Base-by-base conservation (phyloP, 2,888 invertebrate genomes). In the Eumacrocentrus americanus region DNA sequence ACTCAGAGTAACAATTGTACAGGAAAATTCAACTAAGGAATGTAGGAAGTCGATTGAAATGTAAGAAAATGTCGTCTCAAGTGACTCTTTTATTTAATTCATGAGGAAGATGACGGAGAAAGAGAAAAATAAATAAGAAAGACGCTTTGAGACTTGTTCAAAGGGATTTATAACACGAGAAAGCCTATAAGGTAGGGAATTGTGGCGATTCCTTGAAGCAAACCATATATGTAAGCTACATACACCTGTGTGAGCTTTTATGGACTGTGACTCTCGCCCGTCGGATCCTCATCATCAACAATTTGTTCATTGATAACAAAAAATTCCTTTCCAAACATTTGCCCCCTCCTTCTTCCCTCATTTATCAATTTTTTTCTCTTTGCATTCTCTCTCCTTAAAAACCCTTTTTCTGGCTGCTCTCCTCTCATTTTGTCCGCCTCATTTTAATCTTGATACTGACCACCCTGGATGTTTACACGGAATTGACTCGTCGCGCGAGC, bases 401-500 rank as follows among this genome's bases (percentile, higher is more conserved):
- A n/a, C n/a, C 4, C 9, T 29, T 29, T 9, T 4, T 29, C 29
- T 29, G 9, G 29, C 29, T 4, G 29, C 29, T 9, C 29, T 29
- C 9, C 9, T 29, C 29, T 9, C 29, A 6, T 4, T 29, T 4
- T 29, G 29, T 9, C 29, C 9, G 29, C 29, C 1, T 22, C 6
- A 4, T 12, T 46, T 25, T 25, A 11, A 29, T 9, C 5, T 29
- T 1, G 7, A 25, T 25, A 23, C 12, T 46, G 51, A 38, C 51
- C 51, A 51, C 51, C 51, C 62, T 52, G 58, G 65, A 62, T 38
- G 37, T 68, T 72, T 74, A 71, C 72, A 70, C 67, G 69, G 74
- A 78, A 79, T 79, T 77, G 78, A 77, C 76, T 79, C 76, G 76
- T 78, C 76, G 76, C 71, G 69, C 68, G 67, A 66, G 62, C 61